These are phyloP conservation scores for Pararge aegeria DNA, from an alignment of 1,140 invertebrate species.

Conservation along the genomic window DNA sequence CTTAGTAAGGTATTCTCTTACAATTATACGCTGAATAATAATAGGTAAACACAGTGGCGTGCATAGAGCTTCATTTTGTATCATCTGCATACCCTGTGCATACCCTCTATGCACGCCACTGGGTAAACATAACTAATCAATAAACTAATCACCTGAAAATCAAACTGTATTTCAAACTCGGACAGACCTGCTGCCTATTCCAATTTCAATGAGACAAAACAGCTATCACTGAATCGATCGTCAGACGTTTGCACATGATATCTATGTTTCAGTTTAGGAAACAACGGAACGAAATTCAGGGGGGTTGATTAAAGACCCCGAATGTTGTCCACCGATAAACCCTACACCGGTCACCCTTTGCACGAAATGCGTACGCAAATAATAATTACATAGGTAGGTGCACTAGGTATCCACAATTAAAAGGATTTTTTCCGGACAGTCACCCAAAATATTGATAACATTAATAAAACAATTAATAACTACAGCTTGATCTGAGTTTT, in stretches of 20 bases:
- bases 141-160: no score
- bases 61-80: no score
- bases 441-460: no score
- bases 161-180: neutral
- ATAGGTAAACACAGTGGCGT: no score
- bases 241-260: neutral
- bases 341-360: slow-evolving; percentile 6
- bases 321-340: slow-evolving; percentile 24
- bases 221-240: neutral
- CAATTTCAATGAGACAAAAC: neutral
- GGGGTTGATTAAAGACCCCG: slow-evolving; percentile 15
- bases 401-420: neutral
- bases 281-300: neutral
- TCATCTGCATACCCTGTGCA: no score
- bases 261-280: neutral
- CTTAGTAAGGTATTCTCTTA: no score
- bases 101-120: no score
- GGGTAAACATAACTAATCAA: no score
- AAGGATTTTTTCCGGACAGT: neutral
- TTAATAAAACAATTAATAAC: no score
- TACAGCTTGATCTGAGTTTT: no score
- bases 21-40: no score
- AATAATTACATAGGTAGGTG: slow-evolving; percentile 20
- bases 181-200: no score
- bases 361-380: slow-evolving; percentile 28